These are phyloP conservation scores for Rhinoptilus africanus DNA, from an alignment of 2,113 vertebrate genomes.

Conservation along the genomic window DNA sequence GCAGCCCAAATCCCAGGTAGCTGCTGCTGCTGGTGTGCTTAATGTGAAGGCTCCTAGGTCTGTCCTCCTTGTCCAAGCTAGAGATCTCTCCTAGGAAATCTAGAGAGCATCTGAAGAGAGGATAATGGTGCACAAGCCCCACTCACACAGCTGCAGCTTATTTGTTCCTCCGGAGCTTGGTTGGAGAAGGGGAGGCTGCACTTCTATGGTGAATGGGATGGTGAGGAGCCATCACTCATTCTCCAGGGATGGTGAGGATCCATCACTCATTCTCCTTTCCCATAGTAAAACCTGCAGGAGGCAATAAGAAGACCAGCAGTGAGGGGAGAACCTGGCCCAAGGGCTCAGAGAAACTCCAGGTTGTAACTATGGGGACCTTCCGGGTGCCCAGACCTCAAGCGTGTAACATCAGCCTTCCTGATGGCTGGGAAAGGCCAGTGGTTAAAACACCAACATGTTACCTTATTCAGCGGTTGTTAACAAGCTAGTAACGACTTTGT, in stretches of 20 bases:
- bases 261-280: background rate
- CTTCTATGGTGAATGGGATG: background rate
- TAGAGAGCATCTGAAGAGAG: background rate
- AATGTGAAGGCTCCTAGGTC: background rate
- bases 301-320: background rate
- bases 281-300: background rate
- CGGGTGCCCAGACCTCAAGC: rapidly evolving
- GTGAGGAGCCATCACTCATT: background rate
- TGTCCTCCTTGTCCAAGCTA: background rate
- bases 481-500: background rate
- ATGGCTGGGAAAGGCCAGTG: background rate
- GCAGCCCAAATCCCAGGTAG: background rate
- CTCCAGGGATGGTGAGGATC: background rate
- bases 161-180: background rate
- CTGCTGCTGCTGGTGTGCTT: background rate
- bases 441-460: background rate
- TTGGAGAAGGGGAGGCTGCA: background rate
- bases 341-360: background rate
- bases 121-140: background rate
- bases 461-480: background rate
- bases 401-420: background rate
- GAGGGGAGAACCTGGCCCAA: background rate
- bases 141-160: background rate
- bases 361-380: background rate
- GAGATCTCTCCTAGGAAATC: background rate